Evolutionary conservation across 1,140 invertebrate species (phyloP), one percentile per base, ranked within the genome.

Genomic region (Matsumurasca onukii): DNA sequence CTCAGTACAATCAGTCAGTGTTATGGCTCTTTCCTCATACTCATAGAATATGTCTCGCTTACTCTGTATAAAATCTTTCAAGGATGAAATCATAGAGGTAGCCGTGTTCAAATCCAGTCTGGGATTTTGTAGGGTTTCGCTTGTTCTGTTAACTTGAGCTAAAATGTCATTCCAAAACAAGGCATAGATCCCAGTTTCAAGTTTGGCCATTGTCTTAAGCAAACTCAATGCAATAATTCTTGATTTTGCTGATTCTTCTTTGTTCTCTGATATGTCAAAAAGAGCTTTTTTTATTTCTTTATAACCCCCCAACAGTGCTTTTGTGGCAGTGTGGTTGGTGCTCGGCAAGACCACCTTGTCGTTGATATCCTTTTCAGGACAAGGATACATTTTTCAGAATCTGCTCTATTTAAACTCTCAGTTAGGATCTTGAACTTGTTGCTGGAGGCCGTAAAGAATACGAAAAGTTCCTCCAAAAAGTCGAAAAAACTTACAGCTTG

Each of bases 401-500:
- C 17, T n/a, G 15, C 27, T 63, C 34, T 30, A 2, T 30, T 34
- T 29, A 52, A 31, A 24, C 31, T 17, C 3, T 63, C 12, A 17
- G 2, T 31, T 5, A 65, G 39, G 49, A 48, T 45, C 13, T 24
- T 15, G 25, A 22, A 65, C 27, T 24, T 45, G 25, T 65, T n/a
- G 1, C n/a, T 48, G 1, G 20, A 48, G 1, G 34, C 2, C 1
- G 63, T 30, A 25, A 65, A 65, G 25, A n/a, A 65, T 15, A 15
- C 22, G 20, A 13, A 61, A 9, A 61, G 13, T 3, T 15, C 24
- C 68, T 74, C 66, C 68, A 74, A 71, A 62, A 80, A 39, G 17
- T 39, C 17, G 17, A 39, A 39, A 39, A 39, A 39, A 17, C 17
- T 39, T 39, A 39, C 34, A 39, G 34, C 17, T 9, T 39, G 5